Evolutionary conservation across 2,888 invertebrate species (phyloP), one percentile per base, ranked within the genome.

Genomic region (Mylabris sibirica): DNA sequence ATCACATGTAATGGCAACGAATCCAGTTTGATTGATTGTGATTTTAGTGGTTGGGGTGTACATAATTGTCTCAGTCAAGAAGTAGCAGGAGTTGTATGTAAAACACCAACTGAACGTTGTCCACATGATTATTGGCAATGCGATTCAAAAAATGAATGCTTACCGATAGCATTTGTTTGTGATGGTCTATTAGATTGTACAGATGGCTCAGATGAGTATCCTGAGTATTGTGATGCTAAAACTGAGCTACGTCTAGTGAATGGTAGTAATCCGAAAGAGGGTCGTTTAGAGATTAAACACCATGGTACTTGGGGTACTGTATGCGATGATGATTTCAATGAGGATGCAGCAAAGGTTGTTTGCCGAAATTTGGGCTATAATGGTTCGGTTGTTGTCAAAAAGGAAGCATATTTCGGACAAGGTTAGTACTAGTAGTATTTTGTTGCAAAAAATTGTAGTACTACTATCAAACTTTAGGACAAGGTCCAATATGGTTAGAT

Each of bases 261-360:
- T 64, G 92, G 92, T 3, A 85, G 86, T 3, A 84, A 79, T 30
- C 72, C 82, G 0, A 83, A 83, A 35, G 89, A 92, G 79, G 94
- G 94, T 0, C 86, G 93, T 59, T 86, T 94, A 0, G 93, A 93
- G 82, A 87, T 94, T 0, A 87, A 88, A 69, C 88, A 90, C 74
- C 88, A 89, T 72, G 91, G 90, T 2, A 86, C 90, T 20, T 93
- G 93, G 91, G 94, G 94, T 12, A 92, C 92, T 0, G 87, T 95
- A 14, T 95, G 94, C 81, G 93, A 93, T 77, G 93, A 94, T 78
- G 90, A 91, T 76, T 93, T 93, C 79, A 89, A 89, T 61, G 84
- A 87, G 20, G 85, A 86, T 59, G 89, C 91, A 26, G 93, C 93
- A 0, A 87, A 87, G 75, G 90, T 91, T 0, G 86, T 89, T 22